Base-by-base conservation (phyloP, 2,888 invertebrate genomes). In the Drosophila histrio region DNA sequence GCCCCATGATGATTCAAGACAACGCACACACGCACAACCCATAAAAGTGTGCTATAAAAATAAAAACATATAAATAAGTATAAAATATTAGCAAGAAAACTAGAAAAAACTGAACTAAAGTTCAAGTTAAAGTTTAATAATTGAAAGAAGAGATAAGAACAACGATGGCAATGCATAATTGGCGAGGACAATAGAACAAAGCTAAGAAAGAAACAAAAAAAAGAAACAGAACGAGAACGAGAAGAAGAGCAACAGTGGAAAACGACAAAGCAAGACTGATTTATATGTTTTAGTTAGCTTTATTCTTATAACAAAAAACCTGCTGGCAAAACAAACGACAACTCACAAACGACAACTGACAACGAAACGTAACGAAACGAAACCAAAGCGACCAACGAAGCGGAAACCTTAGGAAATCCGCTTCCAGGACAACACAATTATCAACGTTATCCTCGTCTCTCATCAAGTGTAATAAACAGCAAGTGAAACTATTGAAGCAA, bases 261-360 rank as follows among this genome's bases (percentile, higher is more conserved):
- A 73, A 78, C 49, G 50, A 68, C 72, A 65, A 61, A 78, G 88
- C 80, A 90, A 88, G 90, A 90, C 88, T 88, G 90, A 88, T 89
- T 89, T 89, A 79, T 72, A 86, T 72, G 84, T 77, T 87, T 89
- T 72, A 87, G 88, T 89, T 87, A 86, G 83, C 65, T 65, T 64
- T 79, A 70, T 73, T 69, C 58, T 54, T 50, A 57, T 46, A 61
- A 58, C 41, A 24, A 36, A 24, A 36, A 59, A 50, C 54, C 46
- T 53, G 38, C 58, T 47, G 41, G 19, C 24, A 47, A 24, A 47
- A 21, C 30, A 34, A 28, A 11, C 17, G 26, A 39, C 32, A 26
- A 17, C 5, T 21, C 5, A 30, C 34, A 36, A 17, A 22, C 39
- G 13, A 53, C 41, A 43, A 46, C 44, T 22, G 44, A 21, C 17